Percentiles rank a stretch among this genome's conserved stretches.
phyloP scores from a whole-genome alignment of 2,797 vertebrate genomes.

The Sciurus carolinensis region DNA sequence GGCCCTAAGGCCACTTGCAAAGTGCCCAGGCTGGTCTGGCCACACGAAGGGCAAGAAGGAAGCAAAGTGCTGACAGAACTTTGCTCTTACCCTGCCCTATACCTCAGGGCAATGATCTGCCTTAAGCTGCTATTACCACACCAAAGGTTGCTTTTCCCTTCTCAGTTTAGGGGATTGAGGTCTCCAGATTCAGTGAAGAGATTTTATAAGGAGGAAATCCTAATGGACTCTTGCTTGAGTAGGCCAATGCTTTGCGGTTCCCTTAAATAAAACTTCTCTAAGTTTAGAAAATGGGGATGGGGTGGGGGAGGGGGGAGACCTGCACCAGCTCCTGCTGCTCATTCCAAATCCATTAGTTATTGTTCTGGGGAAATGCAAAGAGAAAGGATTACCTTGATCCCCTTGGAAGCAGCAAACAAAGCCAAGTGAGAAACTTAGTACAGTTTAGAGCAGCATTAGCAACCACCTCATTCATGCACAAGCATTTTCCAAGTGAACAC shows the following conservation, averaged over 20 bases:
- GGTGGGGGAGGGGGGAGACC: background rate
- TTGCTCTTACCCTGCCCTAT: accelerated
- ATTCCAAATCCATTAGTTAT: slow-evolving; percentile 51
- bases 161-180: background rate
- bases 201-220: background rate
- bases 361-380: slow-evolving; percentile 75
- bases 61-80: background rate
- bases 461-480: slow-evolving; percentile 91
- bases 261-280: background rate
- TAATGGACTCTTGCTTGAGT: background rate
- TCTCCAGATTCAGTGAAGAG: background rate
- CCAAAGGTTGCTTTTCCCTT: background rate
- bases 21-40: background rate
- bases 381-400: slow-evolving; percentile 93
- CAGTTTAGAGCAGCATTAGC: slow-evolving; percentile 84
- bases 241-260: background rate
- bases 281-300: background rate
- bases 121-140: background rate
- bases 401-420: slow-evolving; percentile 94
- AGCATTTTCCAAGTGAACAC: slow-evolving; percentile 88
- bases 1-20: background rate
- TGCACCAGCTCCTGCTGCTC: slow-evolving; percentile 6
- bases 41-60: slow-evolving; percentile 55
- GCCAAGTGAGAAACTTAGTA: slow-evolving; percentile 93
- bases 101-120: background rate